Percentiles rank a stretch among this genome's conserved stretches.
These are phyloP conservation scores for Prionailurus viverrinus DNA, from an alignment of 2,113 vertebrate genomes.

Conservation along the genomic window DNA sequence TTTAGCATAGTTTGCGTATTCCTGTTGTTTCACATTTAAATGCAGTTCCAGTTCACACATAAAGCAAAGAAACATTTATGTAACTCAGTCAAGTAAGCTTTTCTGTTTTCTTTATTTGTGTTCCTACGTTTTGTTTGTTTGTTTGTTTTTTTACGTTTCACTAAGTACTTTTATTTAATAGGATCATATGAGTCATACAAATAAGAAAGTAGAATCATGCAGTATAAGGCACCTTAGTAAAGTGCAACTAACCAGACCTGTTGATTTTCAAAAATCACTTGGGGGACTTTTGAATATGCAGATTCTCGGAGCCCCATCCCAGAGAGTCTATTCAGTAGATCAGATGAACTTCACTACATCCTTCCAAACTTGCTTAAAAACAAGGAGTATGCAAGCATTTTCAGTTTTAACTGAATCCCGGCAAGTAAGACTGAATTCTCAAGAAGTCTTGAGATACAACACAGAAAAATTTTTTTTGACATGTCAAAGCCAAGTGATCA, in stretches of 20 bases:
- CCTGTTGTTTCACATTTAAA: background rate
- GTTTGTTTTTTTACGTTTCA: background rate
- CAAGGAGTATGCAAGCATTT: background rate
- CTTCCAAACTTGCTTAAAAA: background rate
- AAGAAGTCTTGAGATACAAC: background rate
- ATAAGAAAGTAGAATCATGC: background rate
- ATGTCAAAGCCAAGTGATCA: constrained; percentile 41
- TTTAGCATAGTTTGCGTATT: background rate
- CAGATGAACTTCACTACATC: background rate
- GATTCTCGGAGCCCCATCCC: background rate
- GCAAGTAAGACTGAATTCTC: background rate
- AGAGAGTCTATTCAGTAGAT: background rate
- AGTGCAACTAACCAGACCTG: background rate
- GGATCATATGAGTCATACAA: background rate
- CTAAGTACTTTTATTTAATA: constrained; percentile 23
- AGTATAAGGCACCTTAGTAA: background rate
- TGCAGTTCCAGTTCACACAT: background rate
- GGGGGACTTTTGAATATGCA: background rate
- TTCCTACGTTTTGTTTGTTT: background rate
- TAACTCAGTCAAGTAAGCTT: background rate
- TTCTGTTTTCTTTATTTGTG: background rate
- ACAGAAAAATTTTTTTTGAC: background rate
- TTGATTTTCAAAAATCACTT: background rate
- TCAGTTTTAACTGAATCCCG: background rate
- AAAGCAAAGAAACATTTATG: background rate